These are phyloP conservation scores for Drosophila rubida DNA, from an alignment of 2,888 invertebrate species.

Conservation along the genomic window DNA sequence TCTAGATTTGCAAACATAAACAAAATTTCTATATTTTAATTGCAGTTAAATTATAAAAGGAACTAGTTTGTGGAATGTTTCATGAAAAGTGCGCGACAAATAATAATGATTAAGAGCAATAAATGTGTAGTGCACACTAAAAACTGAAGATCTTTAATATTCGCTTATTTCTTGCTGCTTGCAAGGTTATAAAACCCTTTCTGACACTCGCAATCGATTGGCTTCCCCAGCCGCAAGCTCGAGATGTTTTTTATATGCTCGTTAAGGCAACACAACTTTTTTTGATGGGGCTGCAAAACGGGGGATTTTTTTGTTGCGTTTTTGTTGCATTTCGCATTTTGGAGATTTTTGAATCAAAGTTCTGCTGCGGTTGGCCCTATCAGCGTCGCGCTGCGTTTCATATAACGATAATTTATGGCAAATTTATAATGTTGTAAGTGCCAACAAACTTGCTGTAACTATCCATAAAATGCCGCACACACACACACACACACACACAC, in stretches of 20 bases:
- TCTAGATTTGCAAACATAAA: too few relatives aligned
- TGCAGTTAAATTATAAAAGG: too few relatives aligned
- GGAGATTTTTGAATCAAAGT: conserved; percentile 61
- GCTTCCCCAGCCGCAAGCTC: not conserved
- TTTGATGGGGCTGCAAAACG: not conserved
- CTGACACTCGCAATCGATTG: too few relatives aligned
- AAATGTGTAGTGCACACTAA: not conserved
- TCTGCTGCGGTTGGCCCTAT: conserved; percentile 50
- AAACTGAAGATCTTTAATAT: not conserved
- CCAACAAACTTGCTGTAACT: conserved; percentile 79
- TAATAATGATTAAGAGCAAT: too few relatives aligned
- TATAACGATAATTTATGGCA: conserved; percentile 77
- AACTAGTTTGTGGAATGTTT: too few relatives aligned
- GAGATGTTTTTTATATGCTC: conserved; percentile 29
- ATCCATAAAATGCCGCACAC: conserved; percentile 69
- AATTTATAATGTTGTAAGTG: conserved; percentile 81
- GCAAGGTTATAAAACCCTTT: not conserved
- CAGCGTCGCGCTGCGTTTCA: conserved; percentile 55
- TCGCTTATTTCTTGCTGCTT: not conserved
- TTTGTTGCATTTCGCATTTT: not conserved
- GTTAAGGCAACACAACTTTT: conserved; percentile 29
- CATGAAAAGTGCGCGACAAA: too few relatives aligned
- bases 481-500: conserved; percentile 29
- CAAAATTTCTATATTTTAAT: too few relatives aligned
- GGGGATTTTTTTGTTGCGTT: conserved; percentile 17